These are phyloP conservation scores for Rhodinocichla rosea DNA, from an alignment of 2,113 vertebrate species.

Conservation along the genomic window DNA sequence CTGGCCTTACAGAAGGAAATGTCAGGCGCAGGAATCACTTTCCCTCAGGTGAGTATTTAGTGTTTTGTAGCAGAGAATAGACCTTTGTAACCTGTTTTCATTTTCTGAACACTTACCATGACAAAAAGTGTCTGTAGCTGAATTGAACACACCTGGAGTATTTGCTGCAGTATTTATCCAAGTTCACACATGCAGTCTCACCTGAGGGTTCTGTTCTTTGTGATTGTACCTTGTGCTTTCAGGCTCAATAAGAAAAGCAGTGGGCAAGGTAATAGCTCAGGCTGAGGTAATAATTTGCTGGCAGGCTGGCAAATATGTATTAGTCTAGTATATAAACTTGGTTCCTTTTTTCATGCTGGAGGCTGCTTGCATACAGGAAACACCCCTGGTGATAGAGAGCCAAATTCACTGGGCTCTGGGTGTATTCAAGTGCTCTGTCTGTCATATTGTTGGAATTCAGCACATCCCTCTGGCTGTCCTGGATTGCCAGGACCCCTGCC, in stretches of 20 bases:
- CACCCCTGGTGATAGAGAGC: neutral
- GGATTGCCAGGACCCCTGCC: too few species aligned
- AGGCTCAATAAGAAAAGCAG: neutral
- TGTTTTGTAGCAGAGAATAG: neutral
- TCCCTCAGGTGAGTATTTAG: neutral
- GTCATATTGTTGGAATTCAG: neutral
- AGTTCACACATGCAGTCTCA: neutral
- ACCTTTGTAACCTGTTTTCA: neutral
- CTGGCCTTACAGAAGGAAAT: neutral
- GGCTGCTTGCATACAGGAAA: neutral
- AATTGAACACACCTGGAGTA: neutral
- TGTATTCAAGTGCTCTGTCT: neutral
- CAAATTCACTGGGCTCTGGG: neutral
- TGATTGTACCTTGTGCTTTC: neutral
- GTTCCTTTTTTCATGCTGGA: neutral
- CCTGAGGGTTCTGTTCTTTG: neutral
- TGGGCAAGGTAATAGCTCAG: neutral
- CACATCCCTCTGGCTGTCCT: too few species aligned
- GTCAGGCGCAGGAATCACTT: neutral
- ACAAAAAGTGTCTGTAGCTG: neutral
- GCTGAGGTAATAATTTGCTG: neutral
- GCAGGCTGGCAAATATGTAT: neutral
- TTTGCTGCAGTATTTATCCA: neutral
- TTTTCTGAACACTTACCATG: neutral
- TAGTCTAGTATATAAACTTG: neutral